Evolutionary conservation across 1,140 invertebrate species (phyloP).

Genomic region (Ceratosolen fusciceps): DNA sequence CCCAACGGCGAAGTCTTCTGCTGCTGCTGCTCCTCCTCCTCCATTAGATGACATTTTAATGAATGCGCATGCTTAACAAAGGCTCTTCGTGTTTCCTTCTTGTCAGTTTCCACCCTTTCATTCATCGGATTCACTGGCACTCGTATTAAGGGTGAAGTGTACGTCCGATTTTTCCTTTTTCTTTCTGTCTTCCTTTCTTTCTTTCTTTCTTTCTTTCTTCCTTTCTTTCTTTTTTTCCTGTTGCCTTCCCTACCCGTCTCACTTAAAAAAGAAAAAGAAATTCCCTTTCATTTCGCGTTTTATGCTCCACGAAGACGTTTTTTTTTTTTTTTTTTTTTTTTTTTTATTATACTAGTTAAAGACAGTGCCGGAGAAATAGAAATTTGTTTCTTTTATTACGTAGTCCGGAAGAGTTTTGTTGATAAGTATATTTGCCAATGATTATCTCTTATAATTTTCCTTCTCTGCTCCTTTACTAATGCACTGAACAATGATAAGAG

Average conservation of each 20-base stretch:
- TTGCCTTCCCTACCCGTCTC: too few species aligned
- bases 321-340: not conserved
- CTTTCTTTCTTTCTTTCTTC: too few species aligned
- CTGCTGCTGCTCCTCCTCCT: slow-evolving; percentile 32
- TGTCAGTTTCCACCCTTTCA: not conserved
- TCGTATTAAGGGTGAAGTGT: not conserved
- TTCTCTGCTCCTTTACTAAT: too few species aligned
- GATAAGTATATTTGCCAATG: too few species aligned
- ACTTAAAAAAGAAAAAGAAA: too few species aligned
- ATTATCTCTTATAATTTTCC: too few species aligned
- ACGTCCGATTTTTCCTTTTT: not conserved
- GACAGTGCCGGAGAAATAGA: too few species aligned
- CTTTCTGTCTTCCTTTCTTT: too few species aligned
- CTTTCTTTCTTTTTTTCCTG: too few species aligned
- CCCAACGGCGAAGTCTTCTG: too few species aligned
- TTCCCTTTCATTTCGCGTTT: not conserved
- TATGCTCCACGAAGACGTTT: not conserved
- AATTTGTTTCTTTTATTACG: not conserved
- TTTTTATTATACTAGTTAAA: not conserved
- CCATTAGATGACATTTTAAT: slow-evolving; percentile 59
- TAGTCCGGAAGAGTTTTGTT: not conserved
- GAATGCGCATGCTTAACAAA: slow-evolving; percentile 61
- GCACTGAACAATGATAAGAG: too few species aligned
- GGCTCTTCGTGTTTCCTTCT: not conserved
- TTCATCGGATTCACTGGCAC: not conserved